Evolutionary conservation across 2,797 vertebrate species (phyloP).

Genomic region (Adrianichthys oophorus): DNA sequence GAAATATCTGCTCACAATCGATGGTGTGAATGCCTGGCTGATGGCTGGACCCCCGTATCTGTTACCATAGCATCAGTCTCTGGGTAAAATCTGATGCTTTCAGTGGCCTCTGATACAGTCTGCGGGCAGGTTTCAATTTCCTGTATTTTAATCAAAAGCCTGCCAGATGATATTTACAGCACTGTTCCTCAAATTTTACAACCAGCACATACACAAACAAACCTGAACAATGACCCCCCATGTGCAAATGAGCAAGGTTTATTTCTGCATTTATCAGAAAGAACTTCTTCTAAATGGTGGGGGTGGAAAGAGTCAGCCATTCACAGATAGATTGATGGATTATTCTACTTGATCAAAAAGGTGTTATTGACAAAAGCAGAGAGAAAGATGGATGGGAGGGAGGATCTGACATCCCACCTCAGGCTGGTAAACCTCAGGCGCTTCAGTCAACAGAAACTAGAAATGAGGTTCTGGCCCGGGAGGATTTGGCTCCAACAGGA

Average conservation of each 20-base stretch:
- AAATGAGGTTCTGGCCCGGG: constrained; percentile 36
- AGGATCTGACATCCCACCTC: constrained; percentile 29
- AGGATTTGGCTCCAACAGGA: constrained; percentile 15
- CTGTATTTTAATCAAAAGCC: constrained; percentile 51
- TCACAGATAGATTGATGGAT: too few relatives aligned
- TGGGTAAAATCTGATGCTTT: constrained; percentile 56
- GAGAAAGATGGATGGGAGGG: constrained; percentile 41
- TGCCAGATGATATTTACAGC: constrained; percentile 29
- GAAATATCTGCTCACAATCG: constrained; percentile 72
- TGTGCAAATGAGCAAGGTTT: constrained; percentile 23
- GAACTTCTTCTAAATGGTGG: constrained; percentile 14
- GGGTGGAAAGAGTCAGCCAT: constrained; percentile 8
- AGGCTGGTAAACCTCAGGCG: constrained; percentile 24
- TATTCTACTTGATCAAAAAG: neutral
- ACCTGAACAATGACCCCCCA: neutral
- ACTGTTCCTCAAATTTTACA: constrained; percentile 6
- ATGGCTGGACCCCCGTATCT: constrained; percentile 52
- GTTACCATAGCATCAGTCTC: constrained; percentile 67
- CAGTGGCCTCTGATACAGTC: constrained; percentile 48
- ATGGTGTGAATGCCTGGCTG: constrained; percentile 59
- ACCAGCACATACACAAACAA: constrained; percentile 14
- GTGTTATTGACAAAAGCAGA: constrained; percentile 16
- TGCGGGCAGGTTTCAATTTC: constrained; percentile 52
- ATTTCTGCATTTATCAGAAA: neutral
- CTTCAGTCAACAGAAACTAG: constrained; percentile 30